Evolutionary conservation across 2,797 vertebrate genomes (phyloP), one percentile per base, ranked within the genome.

Genomic region (Amphiprion clarkii): DNA sequence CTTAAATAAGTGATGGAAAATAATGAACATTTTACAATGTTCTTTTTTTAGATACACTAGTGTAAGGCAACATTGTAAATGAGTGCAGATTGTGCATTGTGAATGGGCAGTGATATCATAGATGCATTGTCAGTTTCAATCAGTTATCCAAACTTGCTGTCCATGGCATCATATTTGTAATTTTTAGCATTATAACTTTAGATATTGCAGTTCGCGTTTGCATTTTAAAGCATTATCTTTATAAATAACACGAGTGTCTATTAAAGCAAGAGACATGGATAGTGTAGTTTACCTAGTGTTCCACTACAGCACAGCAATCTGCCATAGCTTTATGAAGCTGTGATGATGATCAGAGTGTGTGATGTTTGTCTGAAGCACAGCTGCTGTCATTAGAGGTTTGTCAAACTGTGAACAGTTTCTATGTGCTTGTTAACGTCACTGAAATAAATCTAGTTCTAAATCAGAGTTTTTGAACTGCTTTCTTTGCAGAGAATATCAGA

Each of bases 61-160:
- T 27, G 27, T 27, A 27, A 27, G 27, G 27, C 27, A 27, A 27
- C 27, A 27, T 27, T 27, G 27, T 27, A 27, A 27, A 27, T 27
- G 27, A 27, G 27, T 27, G 27, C 46, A 70, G 52, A 71, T 39
- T 27, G 27, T 88, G 70, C 67, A 87, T 82, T 86, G 76, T 78
- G 46, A 79, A 31, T 40, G n/a, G 53, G 17, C 75, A 59, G 68
- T 79, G 65, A 74, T 82, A 71, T 71, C 63, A 65, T 27, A 27
- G 53, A 42, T n/a, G 21, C 59, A 65, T 69, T 9, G 57, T 76
- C 55, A 59, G 53, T 40, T 27, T 27, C 27, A 27, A 27, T 27
- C 27, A 27, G 27, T 27, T 27, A 27, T 27, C 27, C 27, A 27
- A 27, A 27, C 10, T 40, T 40, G 52, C 55, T 76, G 56, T 23